Percentiles rank a stretch among this genome's conserved stretches.
Evolutionary conservation across 2,113 vertebrate genomes (phyloP).

Genomic region (Calonectris borealis): DNA sequence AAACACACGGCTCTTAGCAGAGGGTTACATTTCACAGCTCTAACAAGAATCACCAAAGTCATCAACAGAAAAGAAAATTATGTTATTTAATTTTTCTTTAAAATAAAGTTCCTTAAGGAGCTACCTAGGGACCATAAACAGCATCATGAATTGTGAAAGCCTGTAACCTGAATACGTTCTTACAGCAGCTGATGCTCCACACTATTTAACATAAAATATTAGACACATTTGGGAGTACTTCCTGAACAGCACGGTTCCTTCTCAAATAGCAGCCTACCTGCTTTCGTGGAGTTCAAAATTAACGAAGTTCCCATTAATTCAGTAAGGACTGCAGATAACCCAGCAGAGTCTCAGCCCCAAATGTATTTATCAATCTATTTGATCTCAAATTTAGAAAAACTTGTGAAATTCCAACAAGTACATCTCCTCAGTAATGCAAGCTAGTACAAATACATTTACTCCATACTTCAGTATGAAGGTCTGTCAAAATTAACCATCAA

Average conservation of each 20-base stretch:
- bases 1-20: not conserved
- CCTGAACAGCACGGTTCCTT: not conserved
- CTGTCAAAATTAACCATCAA: not conserved
- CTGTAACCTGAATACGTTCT: not conserved
- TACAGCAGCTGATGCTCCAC: not conserved
- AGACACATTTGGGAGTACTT: not conserved
- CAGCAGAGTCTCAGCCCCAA: not conserved
- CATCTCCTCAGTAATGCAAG: not conserved
- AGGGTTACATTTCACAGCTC: not conserved
- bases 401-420: not conserved
- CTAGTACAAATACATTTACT: not conserved
- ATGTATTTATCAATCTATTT: not conserved
- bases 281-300: not conserved
- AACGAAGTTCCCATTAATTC: not conserved
- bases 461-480: not conserved
- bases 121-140: not conserved
- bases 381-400: not conserved
- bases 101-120: not conserved
- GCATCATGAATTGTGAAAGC: not conserved
- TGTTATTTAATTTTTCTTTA: not conserved
- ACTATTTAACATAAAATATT: not conserved
- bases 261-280: not conserved
- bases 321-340: not conserved
- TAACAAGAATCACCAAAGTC: not conserved
- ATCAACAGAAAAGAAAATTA: not conserved